Conservation (phyloP, 2,797 vertebrate genomes). For the Peromyscus attwateri region DNA sequence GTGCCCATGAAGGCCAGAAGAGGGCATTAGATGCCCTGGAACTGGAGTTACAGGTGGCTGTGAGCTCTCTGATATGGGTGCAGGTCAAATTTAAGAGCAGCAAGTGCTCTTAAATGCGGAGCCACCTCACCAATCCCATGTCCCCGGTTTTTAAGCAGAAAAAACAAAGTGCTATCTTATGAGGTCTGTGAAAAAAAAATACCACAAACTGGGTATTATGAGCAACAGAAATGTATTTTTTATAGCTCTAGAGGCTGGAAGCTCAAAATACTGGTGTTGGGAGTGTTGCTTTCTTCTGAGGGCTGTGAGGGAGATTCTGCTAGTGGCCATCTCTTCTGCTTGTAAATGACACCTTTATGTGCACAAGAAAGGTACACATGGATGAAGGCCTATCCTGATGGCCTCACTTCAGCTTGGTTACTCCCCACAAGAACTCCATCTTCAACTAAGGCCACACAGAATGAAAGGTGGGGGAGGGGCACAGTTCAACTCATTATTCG, state of each 20-base stretch:
- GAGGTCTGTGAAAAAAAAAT: not conserved
- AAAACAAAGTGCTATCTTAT: not conserved
- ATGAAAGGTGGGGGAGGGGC: not conserved
- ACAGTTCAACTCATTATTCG: not conserved
- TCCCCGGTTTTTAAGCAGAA: not conserved
- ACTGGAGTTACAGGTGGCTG: not conserved
- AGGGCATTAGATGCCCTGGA: not conserved
- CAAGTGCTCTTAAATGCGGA: not conserved
- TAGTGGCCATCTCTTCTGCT: not conserved
- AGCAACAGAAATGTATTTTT: not conserved
- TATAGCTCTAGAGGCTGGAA: not conserved
- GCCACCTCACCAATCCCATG: not conserved
- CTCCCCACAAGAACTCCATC: not conserved
- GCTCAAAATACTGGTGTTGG: not conserved
- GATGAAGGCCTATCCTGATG: not conserved
- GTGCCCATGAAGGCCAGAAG: not conserved
- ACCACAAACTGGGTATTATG: not conserved
- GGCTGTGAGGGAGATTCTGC: not conserved
- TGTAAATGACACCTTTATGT: rapidly evolving
- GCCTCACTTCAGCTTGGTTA: not conserved
- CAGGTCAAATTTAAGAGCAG: not conserved
- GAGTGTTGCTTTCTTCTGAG: not conserved
- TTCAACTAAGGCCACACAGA: not conserved
- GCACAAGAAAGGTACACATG: too few relatives aligned
- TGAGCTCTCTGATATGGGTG: not conserved